Percentiles rank a stretch among this genome's conserved stretches.
These are phyloP conservation scores for Danio tinwini DNA, from an alignment of 2,797 vertebrate genomes.

Conservation along the genomic window DNA sequence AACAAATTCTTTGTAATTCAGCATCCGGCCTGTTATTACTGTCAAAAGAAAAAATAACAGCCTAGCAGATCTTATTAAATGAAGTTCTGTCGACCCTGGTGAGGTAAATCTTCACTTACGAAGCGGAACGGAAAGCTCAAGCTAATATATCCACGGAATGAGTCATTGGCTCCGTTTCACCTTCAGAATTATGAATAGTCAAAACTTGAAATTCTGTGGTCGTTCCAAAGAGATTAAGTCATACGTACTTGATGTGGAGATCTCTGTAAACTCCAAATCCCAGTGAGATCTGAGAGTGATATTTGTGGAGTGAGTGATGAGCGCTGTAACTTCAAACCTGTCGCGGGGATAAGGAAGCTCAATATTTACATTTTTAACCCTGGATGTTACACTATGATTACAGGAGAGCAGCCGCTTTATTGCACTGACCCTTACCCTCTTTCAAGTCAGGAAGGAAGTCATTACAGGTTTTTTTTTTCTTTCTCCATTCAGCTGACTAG, in stretches of 20 bases:
- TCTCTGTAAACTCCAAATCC: constrained; percentile 11
- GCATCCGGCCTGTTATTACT: background rate
- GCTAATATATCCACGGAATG: constrained; percentile 29
- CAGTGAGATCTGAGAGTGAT: constrained; percentile 23
- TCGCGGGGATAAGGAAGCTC: constrained; percentile 51
- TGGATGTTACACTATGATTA: constrained; percentile 74
- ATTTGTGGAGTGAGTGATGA: constrained; percentile 29
- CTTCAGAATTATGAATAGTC: constrained; percentile 20
- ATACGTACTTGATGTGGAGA: constrained; percentile 14
- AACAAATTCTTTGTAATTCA: constrained; percentile 65
- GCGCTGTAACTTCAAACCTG: constrained; percentile 59
- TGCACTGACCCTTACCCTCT: constrained; percentile 72
- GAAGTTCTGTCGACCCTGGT: constrained; percentile 4
- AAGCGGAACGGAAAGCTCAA: constrained; percentile 26
- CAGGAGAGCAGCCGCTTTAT: constrained; percentile 67
- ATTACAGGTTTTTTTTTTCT: constrained; percentile 72
- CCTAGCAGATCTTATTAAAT: constrained; percentile 6
- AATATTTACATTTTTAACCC: constrained; percentile 63
- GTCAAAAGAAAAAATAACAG: background rate
- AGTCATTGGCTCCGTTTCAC: constrained; percentile 27
- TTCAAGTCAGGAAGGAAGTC: constrained; percentile 82
- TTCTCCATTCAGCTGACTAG: constrained; percentile 72
- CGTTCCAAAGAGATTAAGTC: constrained; percentile 26
- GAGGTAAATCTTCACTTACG: constrained; percentile 29
- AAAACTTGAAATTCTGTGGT: constrained; percentile 26